Conservation (phyloP, 2,797 vertebrate species). For the Acanthurus tractus region DNA sequence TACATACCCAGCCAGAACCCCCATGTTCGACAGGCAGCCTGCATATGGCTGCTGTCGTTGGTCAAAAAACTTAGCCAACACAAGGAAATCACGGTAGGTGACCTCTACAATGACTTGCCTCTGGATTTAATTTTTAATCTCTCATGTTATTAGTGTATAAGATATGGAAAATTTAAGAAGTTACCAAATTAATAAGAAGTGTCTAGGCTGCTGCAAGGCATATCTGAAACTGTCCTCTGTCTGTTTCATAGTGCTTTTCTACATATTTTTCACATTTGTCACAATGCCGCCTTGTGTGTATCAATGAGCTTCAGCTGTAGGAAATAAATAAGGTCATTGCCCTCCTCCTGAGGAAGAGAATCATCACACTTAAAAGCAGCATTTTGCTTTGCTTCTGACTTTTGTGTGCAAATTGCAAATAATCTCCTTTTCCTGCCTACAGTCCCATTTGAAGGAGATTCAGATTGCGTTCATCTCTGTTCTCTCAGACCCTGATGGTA, state of each 20-base stretch:
- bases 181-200: background rate
- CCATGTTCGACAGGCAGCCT: conserved; percentile 94
- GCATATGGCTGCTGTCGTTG: conserved; percentile 96
- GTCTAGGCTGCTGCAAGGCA: background rate
- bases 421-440: conserved; percentile 57
- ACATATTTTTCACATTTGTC: background rate
- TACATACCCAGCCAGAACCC: conserved; percentile 94
- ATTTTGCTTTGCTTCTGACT: background rate
- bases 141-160: background rate
- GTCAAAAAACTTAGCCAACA: conserved; percentile 94
- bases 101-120: background rate
- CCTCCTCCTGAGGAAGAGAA: background rate
- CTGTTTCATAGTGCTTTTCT: background rate
- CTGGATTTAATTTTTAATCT: background rate
- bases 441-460: conserved; percentile 97
- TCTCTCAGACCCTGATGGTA: conserved; percentile 97
- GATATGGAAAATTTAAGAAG: background rate
- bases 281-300: background rate
- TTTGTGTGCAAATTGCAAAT: background rate
- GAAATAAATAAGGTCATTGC: background rate
- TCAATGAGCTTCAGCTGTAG: background rate
- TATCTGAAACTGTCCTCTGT: background rate
- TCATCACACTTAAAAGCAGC: background rate
- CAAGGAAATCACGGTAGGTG: conserved; percentile 91
- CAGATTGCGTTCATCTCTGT: conserved; percentile 95